These are phyloP conservation scores for Vanessa cardui DNA, from an alignment of 2,888 invertebrate species.

Conservation along the genomic window DNA sequence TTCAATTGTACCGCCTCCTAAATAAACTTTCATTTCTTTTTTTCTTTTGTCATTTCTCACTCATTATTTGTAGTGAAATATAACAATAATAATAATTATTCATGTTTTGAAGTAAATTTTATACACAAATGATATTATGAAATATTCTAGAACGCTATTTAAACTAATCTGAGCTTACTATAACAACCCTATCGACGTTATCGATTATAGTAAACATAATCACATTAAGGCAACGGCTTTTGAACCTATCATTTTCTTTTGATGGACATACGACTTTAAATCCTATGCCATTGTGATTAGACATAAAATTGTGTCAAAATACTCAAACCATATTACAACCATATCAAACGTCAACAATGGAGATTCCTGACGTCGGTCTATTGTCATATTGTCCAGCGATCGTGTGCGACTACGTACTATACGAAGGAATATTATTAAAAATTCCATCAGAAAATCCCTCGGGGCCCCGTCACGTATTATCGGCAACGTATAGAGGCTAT, in stretches of 20 bases:
- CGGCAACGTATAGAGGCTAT: conserved; percentile 12
- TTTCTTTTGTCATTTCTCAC: too few relatives aligned
- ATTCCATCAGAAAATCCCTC: conserved; percentile 30
- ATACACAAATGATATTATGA: too few relatives aligned
- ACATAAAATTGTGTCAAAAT: conserved; percentile 15
- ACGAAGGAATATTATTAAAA: conserved; percentile 37
- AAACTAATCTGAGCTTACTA: not conserved
- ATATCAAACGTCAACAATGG: conserved; percentile 38
- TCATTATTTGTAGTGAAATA: too few relatives aligned
- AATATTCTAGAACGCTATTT: too few relatives aligned
- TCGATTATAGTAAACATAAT: conserved; percentile 4
- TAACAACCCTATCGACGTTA: not conserved
- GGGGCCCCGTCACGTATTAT: conserved; percentile 25
- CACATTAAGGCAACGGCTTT: not conserved
- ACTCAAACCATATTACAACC: conserved; percentile 21
- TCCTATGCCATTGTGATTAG: conserved; percentile 13
- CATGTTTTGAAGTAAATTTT: too few relatives aligned
- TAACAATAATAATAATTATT: too few relatives aligned
- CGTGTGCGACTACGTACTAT: conserved; percentile 16
- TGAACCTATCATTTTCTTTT: not conserved
- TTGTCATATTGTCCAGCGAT: conserved; percentile 32
- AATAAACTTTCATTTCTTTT: too few relatives aligned
- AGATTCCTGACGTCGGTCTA: conserved; percentile 33
- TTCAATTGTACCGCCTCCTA: too few relatives aligned
- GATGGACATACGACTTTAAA: conserved; percentile 11